Evolutionary conservation across 2,113 vertebrate species (phyloP), one percentile per base, ranked within the genome.

Genomic region (Phylloscopus trochiloides): DNA sequence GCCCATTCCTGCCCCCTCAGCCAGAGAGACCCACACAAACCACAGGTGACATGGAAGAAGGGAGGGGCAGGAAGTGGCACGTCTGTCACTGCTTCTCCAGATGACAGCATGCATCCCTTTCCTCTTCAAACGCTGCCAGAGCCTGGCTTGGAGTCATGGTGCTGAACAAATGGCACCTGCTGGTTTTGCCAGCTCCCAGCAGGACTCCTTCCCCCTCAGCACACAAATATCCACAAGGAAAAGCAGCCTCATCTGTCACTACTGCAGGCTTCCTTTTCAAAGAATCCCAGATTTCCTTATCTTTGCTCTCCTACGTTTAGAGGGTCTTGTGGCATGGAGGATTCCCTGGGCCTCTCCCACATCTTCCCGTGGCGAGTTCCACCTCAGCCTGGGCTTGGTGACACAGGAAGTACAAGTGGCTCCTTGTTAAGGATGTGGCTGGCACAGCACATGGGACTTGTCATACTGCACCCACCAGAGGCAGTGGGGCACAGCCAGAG

Each of bases 391-490:
- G 31, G 36, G 22, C 32, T 42, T 4, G 22, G 17, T 1, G 6
- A 32, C 40, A 20, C 17, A 28, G 10, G 2, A 20, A 19, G 13
- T 20, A 36, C 1, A 5, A 6, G 7, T 0, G 3, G 45, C 9
- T 29, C 16, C 3, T 0, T 7, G 32, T 36, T 36, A 65, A 16
- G 50, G 22, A 36, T 2, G 0, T 1, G 7, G 14, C 58, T 3
- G 14, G 5, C 40, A 74, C 32, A 38, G 34, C 52, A 21, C 28
- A 14, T 0, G 1, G 6, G 20, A 52, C 34, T 24, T 13, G 5
- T 18, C 45, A 59, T 25, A 8, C 43, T 25, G 54, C 40, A 28
- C 17, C 32, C 13, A 7, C 15, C 29, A 6, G 8, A 6, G 29
- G 11, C 8, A 9, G 2, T 1, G 1, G 19, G 43, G 12, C 52